Evolutionary conservation across 2,888 invertebrate species (phyloP), one percentile per base, ranked within the genome.

Genomic region (Drosophila mimica): DNA sequence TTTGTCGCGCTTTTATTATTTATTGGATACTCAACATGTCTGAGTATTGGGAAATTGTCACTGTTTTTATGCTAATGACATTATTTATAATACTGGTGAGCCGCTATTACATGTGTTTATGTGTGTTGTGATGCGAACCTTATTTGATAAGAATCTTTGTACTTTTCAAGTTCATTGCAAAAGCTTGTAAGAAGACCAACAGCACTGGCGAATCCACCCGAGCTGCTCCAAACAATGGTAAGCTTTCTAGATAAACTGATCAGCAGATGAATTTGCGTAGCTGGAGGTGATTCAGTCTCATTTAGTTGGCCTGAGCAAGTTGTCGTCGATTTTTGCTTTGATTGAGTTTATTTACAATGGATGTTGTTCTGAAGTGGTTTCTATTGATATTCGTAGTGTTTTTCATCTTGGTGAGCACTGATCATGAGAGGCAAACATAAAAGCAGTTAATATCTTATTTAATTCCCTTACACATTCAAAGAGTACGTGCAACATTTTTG

Each of bases 11-110:
- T 11, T 17, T 63, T 49, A 36, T 30, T 49, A 15, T 36, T 17
- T 25, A 36, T 76, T 58, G 25, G 25, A 46, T 52, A 34, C 0
- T 8, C 9, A 34, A 17, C 62, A 76, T 76, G 76, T 4, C 0
- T 13, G 46, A 8, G 0, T 2, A 49, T 34, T 70, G 48, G 58
- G 62, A 62, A n/a, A 11, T 67, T 7, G 13, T 57, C 2, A 30
- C 7, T 9, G 13, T 49, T 0, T 7, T 66, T 13, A 0, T 70
- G 20, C 0, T 66, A n/a, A 0, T 62, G 1, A 0, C 40, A 15
- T 57, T 70, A 48, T 38, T 64, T 15, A 6, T 72, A 4, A 25
- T 54, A 31, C 66, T 53, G 58, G 79, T 77, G 52, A 77, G 76
- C 38, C 36, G 25, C n/a, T 43, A n/a, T 9, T 36, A 17, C 9